A percentile compares a stretch with the other conserved stretches of the same genome.
These are phyloP conservation scores for Selenia dentaria DNA, from an alignment of 2,888 invertebrate genomes.

Conservation along the genomic window DNA sequence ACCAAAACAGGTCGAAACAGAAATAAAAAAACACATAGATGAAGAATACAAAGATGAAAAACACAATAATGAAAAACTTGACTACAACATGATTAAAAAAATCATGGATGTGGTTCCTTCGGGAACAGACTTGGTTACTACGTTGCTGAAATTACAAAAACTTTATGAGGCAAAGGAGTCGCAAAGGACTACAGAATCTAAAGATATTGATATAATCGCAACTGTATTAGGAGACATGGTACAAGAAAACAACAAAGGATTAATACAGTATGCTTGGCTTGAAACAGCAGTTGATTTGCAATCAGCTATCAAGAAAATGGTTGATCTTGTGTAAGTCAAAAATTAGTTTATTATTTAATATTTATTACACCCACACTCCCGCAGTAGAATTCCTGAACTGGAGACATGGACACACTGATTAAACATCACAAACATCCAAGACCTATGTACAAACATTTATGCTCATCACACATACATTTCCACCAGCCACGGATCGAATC, in stretches of 20 bases:
- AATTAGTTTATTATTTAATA: no score
- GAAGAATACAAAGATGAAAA: not conserved
- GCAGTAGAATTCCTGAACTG: no score
- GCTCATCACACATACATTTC: no score
- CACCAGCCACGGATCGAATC: no score
- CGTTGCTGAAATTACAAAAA: conserved; percentile 27
- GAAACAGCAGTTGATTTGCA: conserved; percentile 58
- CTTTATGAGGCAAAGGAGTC: not conserved
- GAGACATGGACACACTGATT: no score
- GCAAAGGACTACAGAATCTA: conserved; percentile 1
- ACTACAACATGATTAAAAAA: not conserved
- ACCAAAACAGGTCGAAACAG: no score
- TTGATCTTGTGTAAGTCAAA: conserved; percentile 55
- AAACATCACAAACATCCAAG: no score
- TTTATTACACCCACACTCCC: no score
- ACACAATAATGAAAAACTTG: not conserved
- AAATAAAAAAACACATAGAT: no score
- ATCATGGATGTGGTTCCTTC: conserved; percentile 24
- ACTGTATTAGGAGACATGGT: conserved; percentile 58
- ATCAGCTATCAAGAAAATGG: conserved; percentile 53
- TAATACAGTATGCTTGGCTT: conserved; percentile 64
- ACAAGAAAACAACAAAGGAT: conserved; percentile 37
- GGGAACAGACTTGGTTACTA: conserved; percentile 23
- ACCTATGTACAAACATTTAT: no score
- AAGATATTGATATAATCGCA: conserved; percentile 38